Percentiles rank a stretch among this genome's conserved stretches.
phyloP scores from a whole-genome alignment of 1,140 invertebrate genomes.

The Brachionus asplanchnoidis region DNA sequence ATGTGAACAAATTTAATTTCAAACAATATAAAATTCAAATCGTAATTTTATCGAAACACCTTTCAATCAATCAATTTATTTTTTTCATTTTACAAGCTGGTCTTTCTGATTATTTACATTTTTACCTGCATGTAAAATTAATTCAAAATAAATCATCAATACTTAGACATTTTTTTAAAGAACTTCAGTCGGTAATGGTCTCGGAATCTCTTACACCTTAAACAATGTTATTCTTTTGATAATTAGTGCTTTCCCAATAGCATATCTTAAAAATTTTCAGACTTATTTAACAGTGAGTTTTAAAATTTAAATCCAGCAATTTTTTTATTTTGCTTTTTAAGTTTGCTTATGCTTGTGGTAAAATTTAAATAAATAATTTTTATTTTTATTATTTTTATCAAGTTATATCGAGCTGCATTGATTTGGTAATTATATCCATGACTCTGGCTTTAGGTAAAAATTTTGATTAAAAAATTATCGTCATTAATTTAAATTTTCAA shows the following conservation, averaged over 20 bases:
- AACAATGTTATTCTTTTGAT: constrained; percentile 10
- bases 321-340: neutral
- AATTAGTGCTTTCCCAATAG: neutral
- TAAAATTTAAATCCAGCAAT: neutral
- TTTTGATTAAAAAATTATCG: neutral
- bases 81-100: neutral
- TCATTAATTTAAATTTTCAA: neutral
- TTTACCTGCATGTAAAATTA: constrained; percentile 12
- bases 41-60: neutral
- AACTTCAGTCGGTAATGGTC: neutral
- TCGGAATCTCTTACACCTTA: neutral
- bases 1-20: neutral
- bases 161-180: neutral
- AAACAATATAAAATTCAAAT: constrained; percentile 26
- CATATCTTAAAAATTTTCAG: neutral
- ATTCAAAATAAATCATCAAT: neutral
- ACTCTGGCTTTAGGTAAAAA: neutral
- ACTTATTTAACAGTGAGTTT: neutral
- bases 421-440: neutral
- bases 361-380: neutral
- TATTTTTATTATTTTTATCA: neutral
- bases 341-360: constrained; percentile 17
- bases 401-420: neutral
- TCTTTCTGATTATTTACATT: neutral
- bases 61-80: neutral